Conservation (phyloP, 2,888 invertebrate genomes). For the Eupithecia inturbata region DNA sequence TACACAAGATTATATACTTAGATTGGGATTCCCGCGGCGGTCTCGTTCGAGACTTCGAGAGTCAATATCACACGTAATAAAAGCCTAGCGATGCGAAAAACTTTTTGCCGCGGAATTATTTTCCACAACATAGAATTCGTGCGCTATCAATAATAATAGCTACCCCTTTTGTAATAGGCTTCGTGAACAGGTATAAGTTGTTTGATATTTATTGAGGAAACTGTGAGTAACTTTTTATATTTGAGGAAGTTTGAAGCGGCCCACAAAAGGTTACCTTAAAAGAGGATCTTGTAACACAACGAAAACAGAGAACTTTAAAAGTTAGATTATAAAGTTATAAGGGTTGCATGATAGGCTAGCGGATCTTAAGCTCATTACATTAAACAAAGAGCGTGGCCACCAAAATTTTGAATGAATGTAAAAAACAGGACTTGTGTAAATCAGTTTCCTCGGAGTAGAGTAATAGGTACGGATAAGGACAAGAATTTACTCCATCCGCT, state of each 20-base stretch:
- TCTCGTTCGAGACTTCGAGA: constrained; percentile 65
- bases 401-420: background rate
- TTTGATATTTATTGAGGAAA: constrained; percentile 45
- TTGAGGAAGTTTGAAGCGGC: constrained; percentile 32
- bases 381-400: background rate
- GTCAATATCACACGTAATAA: constrained; percentile 77
- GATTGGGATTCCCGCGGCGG: constrained; percentile 60
- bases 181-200: constrained; percentile 46
- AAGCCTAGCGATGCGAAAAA: constrained; percentile 67
- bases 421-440: background rate
- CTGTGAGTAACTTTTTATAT: constrained; percentile 43
- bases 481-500: constrained; percentile 49
- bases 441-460: constrained; percentile 22
- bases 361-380: background rate
- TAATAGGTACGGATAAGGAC: constrained; percentile 36
- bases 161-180: constrained; percentile 51
- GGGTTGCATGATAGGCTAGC: background rate
- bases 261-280: constrained; percentile 26
- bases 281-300: constrained; percentile 19
- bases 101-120: constrained; percentile 70
- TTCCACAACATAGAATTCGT: constrained; percentile 62
- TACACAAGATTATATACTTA: constrained; percentile 76
- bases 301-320: constrained; percentile 13
- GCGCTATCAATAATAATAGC: constrained; percentile 51
- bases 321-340: constrained; percentile 8